phyloP scores from a whole-genome alignment of 2,113 vertebrate species.

The Pandion haliaetus region DNA sequence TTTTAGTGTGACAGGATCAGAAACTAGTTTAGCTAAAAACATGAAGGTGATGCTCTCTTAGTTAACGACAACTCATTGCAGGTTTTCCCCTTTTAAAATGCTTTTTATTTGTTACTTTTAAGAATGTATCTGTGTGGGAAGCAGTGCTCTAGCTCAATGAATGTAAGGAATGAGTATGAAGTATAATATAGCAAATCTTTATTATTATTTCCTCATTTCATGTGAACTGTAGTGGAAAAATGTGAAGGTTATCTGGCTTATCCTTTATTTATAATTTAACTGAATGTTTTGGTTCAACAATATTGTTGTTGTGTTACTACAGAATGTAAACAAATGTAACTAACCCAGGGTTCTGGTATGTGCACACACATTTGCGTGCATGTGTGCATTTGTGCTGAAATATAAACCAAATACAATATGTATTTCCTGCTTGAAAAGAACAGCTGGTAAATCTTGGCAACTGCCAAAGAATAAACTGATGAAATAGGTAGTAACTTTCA shows the following conservation, averaged over 20 bases:
- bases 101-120: background rate
- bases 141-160: background rate
- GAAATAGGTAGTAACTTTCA: background rate
- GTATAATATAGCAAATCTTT: background rate
- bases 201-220: background rate
- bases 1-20: background rate
- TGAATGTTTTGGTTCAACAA: background rate
- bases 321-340: background rate
- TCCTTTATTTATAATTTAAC: background rate
- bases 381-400: background rate
- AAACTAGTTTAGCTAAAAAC: background rate
- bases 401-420: background rate
- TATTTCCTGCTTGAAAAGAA: background rate
- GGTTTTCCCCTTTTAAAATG: background rate
- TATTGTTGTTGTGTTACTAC: background rate
- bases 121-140: background rate
- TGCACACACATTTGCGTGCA: background rate
- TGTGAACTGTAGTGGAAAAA: background rate
- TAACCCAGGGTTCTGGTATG: background rate
- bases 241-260: background rate
- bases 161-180: background rate
- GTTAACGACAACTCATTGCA: background rate
- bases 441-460: slow-evolving; percentile 17
- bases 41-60: background rate
- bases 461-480: background rate